Percentiles rank a stretch among this genome's conserved stretches.
Evolutionary conservation across 1,140 invertebrate genomes (phyloP).

Genomic region (Drosophila miranda): DNA sequence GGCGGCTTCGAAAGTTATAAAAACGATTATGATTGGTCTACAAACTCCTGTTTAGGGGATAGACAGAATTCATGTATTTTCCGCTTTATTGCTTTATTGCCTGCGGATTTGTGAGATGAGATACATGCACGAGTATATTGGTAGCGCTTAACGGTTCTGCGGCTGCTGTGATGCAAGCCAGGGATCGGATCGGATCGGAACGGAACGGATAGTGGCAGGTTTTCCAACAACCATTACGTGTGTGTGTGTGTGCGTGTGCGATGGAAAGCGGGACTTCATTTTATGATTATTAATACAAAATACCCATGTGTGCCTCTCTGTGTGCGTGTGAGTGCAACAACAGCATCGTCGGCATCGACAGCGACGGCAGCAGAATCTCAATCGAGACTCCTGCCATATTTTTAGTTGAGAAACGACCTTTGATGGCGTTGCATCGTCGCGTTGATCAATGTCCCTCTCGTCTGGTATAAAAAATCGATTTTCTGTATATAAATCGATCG

Average conservation of each 20-base stretch:
- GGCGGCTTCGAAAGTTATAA: slow-evolving; percentile 58
- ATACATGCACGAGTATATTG: not conserved
- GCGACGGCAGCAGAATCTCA: slow-evolving; percentile 33
- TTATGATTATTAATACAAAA: slow-evolving; percentile 69
- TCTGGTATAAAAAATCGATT: slow-evolving; percentile 25
- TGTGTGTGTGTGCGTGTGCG: slow-evolving; percentile 12
- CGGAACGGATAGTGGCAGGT: slow-evolving; percentile 39
- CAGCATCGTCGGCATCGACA: slow-evolving; percentile 35
- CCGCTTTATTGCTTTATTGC: slow-evolving; percentile 72
- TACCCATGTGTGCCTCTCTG: not conserved
- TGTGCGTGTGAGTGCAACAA: slow-evolving; percentile 29
- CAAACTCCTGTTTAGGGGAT: slow-evolving; percentile 43
- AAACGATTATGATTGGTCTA: slow-evolving; percentile 80
- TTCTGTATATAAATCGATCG: not conserved
- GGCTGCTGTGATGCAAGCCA: slow-evolving; percentile 61
- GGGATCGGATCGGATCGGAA: slow-evolving; percentile 20
- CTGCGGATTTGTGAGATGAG: slow-evolving; percentile 36
- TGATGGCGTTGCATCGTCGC: slow-evolving; percentile 82
- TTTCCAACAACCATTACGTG: slow-evolving; percentile 63
- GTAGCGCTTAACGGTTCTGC: slow-evolving; percentile 29
- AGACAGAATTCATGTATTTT: slow-evolving; percentile 26
- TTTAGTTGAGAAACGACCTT: slow-evolving; percentile 82
- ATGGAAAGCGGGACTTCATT: slow-evolving; percentile 63
- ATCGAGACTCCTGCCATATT: slow-evolving; percentile 63
- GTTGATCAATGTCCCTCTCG: slow-evolving; percentile 60